Base-by-base conservation (phyloP, 2,888 invertebrate species). In the Cataglyphis altisquamis region DNA sequence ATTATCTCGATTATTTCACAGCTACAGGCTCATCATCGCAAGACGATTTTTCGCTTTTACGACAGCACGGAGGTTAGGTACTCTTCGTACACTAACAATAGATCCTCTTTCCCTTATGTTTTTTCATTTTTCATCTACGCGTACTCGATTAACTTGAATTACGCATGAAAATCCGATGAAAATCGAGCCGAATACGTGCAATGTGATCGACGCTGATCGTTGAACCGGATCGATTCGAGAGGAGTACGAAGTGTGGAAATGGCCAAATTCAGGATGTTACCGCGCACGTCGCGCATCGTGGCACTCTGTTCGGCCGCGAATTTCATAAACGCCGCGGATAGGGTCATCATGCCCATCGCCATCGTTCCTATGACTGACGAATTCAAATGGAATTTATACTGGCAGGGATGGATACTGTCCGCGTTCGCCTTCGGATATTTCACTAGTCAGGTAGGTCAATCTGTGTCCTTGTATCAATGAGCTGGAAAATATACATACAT, bases 261-360 rank as follows among this genome's bases (percentile, higher is more conserved):
- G 95, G 94, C 94, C 72, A 93, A 95, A 92, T 94, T 96, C 86
- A 92, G 95, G 63, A 95, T 96, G 95, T 94, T 96, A 84, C 95
- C 96, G 74, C 95, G 96, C 85, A 96, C 96, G 1, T 96, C 96
- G 78, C 95, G 96, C 78, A 96, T 96, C 83, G 96, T 97, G 68
- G 96, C 96, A 73, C 94, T 97, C 88, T 97, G 97, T 93, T 97
- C 97, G 36, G 95, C 96, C 68, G 97, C 97, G 67, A 97, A 97
- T 94, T 97, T 97, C 91, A 97, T 97, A 90, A 97, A 97, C 94
- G 96, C 97, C 72, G 97, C 97, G 4, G 97, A 97, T 94, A 95
- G 97, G 83, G 97, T 97, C 8, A 96, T 97, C 77, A 97, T 97
- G 97, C 97, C 97, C 0, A 97, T 97, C 82, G 97, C 97, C 32